These are phyloP conservation scores for Aethina tumida DNA, from an alignment of 1,140 invertebrate species.

Conservation along the genomic window DNA sequence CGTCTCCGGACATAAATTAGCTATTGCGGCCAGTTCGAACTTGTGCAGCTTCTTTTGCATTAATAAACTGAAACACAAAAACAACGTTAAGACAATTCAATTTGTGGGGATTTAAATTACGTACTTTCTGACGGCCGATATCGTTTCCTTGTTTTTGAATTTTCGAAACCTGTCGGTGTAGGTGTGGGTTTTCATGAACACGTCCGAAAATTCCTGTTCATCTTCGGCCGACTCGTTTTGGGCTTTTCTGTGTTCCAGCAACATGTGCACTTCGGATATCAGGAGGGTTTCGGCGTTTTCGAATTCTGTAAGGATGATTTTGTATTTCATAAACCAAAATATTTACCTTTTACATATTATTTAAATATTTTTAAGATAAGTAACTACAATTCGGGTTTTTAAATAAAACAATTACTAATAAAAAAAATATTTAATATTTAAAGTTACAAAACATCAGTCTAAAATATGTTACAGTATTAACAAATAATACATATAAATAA, in stretches of 20 bases:
- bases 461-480: no score
- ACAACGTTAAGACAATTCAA: constrained; percentile 15
- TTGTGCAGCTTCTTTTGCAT: constrained; percentile 95
- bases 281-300: constrained; percentile 96
- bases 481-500: no score
- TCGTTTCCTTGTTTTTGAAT: constrained; percentile 98
- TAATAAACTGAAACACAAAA: constrained; percentile 71
- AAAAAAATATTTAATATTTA: no score
- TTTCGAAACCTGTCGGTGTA: constrained; percentile 94
- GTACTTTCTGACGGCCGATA: constrained; percentile 84
- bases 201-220: constrained; percentile 95
- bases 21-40: constrained; percentile 94
- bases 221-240: constrained; percentile 98
- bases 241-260: constrained; percentile 92
- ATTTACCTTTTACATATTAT: no score
- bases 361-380: no score
- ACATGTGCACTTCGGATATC: constrained; percentile 97
- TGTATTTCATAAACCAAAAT: no score
- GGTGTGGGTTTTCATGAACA: constrained; percentile 95
- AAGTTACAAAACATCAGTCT: no score
- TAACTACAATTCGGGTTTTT: no score
- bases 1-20: constrained; percentile 96
- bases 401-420: no score
- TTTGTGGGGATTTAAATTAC: no score
- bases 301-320: constrained; percentile 92